These are phyloP conservation scores for Limenitis camilla DNA, from an alignment of 2,888 invertebrate genomes.

Conservation along the genomic window DNA sequence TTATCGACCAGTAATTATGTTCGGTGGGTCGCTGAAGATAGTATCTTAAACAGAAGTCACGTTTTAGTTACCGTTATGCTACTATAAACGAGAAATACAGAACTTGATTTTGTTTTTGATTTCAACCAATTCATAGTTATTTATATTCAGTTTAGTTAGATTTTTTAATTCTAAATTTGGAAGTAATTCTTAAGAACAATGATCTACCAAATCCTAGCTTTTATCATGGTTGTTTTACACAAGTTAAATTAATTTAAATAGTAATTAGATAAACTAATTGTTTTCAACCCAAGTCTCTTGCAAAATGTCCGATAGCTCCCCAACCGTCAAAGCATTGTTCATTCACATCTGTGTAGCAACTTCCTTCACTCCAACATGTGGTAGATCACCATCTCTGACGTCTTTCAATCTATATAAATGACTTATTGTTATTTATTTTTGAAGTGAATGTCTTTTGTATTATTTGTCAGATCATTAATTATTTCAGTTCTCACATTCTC, in stretches of 20 bases:
- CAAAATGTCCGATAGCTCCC: background rate
- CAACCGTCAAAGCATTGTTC: conserved; percentile 11
- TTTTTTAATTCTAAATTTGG: too few species aligned
- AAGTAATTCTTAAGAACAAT: too few species aligned
- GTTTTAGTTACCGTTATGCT: conserved; percentile 32
- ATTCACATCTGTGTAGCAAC: conserved; percentile 19
- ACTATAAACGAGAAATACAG: conserved; percentile 1
- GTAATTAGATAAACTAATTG: conserved; percentile 3
- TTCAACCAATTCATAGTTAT: background rate
- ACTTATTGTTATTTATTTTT: background rate
- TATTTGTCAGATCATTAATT: background rate
- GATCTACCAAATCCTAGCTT: too few species aligned
- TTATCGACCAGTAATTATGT: conserved; percentile 12
- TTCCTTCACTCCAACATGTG: conserved; percentile 16
- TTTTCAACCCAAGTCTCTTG: background rate
- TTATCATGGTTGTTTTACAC: too few species aligned
- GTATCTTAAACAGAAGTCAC: conserved; percentile 29
- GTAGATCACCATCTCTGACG: conserved; percentile 8
- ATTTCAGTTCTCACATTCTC: too few species aligned
- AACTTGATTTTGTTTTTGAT: conserved; percentile 2
- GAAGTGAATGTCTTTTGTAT: background rate
- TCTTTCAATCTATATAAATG: background rate
- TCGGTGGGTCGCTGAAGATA: conserved; percentile 23
- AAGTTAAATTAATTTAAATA: background rate
- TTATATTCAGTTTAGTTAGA: too few species aligned